These are phyloP conservation scores for Mustela lutreola DNA, from an alignment of 2,113 vertebrate genomes.

Conservation along the genomic window DNA sequence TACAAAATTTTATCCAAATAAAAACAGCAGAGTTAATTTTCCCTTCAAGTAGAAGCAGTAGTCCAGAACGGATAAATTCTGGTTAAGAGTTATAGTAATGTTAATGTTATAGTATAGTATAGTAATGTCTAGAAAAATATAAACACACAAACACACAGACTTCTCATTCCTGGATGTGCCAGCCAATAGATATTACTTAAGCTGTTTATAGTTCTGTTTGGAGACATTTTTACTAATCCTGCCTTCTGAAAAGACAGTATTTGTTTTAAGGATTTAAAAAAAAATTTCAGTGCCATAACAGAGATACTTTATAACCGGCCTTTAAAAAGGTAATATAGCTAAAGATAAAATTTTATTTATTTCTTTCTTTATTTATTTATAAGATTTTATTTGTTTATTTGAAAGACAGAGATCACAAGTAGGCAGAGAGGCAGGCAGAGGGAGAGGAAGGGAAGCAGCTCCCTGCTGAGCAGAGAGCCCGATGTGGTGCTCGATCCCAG, in stretches of 20 bases:
- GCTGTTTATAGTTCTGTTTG: background rate
- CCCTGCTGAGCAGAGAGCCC: no score
- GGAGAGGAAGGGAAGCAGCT: no score
- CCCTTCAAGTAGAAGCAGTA: background rate
- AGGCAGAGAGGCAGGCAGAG: no score
- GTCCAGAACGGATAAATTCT: background rate
- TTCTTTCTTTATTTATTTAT: background rate
- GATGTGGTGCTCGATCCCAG: no score
- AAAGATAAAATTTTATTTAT: conserved; percentile 41
- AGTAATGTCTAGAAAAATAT: conserved; percentile 21
- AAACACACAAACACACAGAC: background rate
- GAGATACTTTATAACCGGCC: conserved; percentile 7
- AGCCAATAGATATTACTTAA: conserved; percentile 1
- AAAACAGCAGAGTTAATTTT: background rate
- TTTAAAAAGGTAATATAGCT: conserved; percentile 37
- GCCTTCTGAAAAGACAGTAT: background rate
- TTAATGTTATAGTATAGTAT: background rate
- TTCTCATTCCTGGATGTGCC: background rate
- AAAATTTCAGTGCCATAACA: background rate
- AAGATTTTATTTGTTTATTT: no score
- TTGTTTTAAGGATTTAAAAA: conserved; percentile 30
- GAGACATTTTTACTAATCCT: conserved; percentile 3
- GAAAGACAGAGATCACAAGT: no score
- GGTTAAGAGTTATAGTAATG: background rate
- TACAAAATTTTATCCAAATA: conserved; percentile 24